Evolutionary conservation across 2,113 vertebrate genomes (phyloP).

Genomic region (Gymnogyps californianus): DNA sequence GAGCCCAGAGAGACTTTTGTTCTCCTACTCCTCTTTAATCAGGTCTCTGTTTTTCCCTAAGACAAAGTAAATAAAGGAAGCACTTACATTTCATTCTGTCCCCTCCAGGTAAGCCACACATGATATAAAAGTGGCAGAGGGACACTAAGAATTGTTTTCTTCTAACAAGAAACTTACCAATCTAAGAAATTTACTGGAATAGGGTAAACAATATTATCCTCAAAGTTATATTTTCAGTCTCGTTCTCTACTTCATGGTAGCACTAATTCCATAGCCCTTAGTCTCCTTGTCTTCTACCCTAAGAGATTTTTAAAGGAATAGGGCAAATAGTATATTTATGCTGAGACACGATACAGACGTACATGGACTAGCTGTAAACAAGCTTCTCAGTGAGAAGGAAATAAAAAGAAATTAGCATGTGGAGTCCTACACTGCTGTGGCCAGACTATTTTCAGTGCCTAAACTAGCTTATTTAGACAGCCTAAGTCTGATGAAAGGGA

Average conservation of each 20-base stretch:
- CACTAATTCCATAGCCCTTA: not conserved
- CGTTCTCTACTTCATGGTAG: not conserved
- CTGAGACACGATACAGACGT: not conserved
- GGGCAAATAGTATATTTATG: not conserved
- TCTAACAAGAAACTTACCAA: not conserved
- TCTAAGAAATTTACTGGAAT: conserved; percentile 8
- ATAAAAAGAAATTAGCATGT: not conserved
- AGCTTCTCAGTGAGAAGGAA: not conserved
- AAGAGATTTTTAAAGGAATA: not conserved
- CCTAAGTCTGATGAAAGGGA: not conserved
- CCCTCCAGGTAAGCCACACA: not conserved
- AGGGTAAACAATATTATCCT: not conserved
- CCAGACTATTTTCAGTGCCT: not conserved
- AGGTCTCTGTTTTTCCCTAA: not conserved
- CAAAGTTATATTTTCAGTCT: not conserved
- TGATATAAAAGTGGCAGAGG: not conserved
- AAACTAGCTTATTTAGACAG: not conserved
- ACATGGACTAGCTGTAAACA: not conserved
- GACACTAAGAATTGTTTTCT: not conserved
- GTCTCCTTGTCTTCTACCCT: not conserved
- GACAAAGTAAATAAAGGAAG: conserved; percentile 18
- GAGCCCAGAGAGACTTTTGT: not conserved
- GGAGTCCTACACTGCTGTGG: not conserved
- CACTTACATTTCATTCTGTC: not conserved
- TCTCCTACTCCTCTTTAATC: conserved; percentile 21